Base-by-base conservation (phyloP, 2,113 vertebrate genomes). In the Hiodon alosoides region DNA sequence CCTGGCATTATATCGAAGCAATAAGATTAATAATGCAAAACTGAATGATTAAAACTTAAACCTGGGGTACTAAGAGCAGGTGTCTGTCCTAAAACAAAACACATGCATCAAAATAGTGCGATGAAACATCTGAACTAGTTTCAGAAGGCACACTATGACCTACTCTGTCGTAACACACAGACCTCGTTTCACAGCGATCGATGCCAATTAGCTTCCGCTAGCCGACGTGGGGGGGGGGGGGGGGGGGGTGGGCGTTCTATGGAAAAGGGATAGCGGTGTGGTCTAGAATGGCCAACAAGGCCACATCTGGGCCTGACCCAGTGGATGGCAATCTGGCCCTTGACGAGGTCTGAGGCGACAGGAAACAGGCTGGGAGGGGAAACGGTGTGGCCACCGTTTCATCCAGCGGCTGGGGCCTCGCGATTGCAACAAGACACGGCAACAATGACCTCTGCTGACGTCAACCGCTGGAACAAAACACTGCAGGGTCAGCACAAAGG, bases 111-210 rank as follows among this genome's bases (percentile, higher is more conserved):
- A 31, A 31, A 31, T 64, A 2, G 16, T 16, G 8, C 6, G 3
- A 13, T 46, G 13, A 8, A 69, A 31, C 51, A 0, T 7, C 31
- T 31, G 31, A 47, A 74, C 51, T 13, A 13, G n/a, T 14, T 66
- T 47, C n/a, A 54, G 7, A 47, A 7, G 31, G 2, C 52, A 66
- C 68, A 17, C n/a, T 17, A 46, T n/a, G 52, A 52, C 67, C 60
- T n/a, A 16, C 68, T n/a, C 47, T 75, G 55, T 60, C 46, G 47
- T 59, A 55, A 58, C 62, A 72, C 16, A 60, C n/a, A 8, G 17
- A 2, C 70, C 69, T 74, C 50, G n/a, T 75, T 77, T 73, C 70
- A 54, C 67, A 67, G 71, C 17, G 70, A 81, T 84, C 81, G 77
- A 81, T 78, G 76, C 76, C 76, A 77, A 81, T 78, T 78, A 81